Conservation (phyloP, 2,888 invertebrate genomes). For the Chesias legatella region DNA sequence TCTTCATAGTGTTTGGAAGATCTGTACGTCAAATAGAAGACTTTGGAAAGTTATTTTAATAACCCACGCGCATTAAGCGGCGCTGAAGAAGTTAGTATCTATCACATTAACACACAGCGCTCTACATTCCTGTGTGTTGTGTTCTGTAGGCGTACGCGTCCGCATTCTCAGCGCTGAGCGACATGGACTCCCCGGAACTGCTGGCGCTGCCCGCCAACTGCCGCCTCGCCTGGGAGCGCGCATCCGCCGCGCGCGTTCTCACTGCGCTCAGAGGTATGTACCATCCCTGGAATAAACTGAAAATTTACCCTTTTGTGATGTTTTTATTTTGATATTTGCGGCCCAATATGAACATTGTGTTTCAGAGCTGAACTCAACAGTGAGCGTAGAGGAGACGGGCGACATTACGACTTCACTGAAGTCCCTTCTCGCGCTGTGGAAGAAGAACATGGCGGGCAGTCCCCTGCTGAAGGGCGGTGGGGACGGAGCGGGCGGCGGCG, state of each 20-base stretch:
- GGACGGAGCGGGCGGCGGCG: slow-evolving; percentile 10
- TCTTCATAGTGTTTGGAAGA: too few relatives aligned
- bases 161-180: slow-evolving; percentile 84
- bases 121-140: too few relatives aligned
- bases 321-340: too few relatives aligned
- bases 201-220: slow-evolving; percentile 94
- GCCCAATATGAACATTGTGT: neutral
- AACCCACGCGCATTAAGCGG: too few relatives aligned
- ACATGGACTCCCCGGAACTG: slow-evolving; percentile 86
- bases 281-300: neutral
- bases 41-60: too few relatives aligned
- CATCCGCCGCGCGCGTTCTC: slow-evolving; percentile 82
- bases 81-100: too few relatives aligned
- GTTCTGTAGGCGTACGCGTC: slow-evolving; percentile 84
- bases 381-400: slow-evolving; percentile 70
- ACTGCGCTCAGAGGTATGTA: slow-evolving; percentile 42
- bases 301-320: too few relatives aligned
- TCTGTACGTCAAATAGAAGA: too few relatives aligned
- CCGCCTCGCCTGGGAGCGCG: slow-evolving; percentile 90
- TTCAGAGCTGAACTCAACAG: slow-evolving; percentile 55
- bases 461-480: slow-evolving; percentile 54
- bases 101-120: too few relatives aligned
- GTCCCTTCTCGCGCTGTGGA: slow-evolving; percentile 90
- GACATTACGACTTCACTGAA: slow-evolving; percentile 74
- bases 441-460: slow-evolving; percentile 84